Percentiles rank a stretch among this genome's conserved stretches.
Conservation (phyloP, 1,140 invertebrate species). For the Drosophila prosaltans region DNA sequence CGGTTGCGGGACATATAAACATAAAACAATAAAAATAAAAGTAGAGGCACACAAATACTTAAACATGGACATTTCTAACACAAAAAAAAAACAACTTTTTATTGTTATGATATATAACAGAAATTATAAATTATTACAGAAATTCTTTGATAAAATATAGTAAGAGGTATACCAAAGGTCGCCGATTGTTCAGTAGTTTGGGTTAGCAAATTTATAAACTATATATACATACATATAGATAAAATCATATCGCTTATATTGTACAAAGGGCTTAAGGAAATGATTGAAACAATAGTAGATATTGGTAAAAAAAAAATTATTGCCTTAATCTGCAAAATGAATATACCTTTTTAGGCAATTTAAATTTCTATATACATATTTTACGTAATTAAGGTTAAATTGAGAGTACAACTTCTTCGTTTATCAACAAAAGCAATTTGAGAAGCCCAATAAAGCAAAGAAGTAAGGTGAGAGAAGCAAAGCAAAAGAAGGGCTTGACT, state of each 20-base stretch:
- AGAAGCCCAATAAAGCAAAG: constrained; percentile 15
- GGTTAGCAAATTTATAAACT: too few relatives aligned
- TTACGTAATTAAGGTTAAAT: not conserved
- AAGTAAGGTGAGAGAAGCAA: not conserved
- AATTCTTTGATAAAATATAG: not conserved
- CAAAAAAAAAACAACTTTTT: too few relatives aligned
- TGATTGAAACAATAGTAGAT: too few relatives aligned
- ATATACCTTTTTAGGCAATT: not conserved
- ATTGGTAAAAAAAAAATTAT: too few relatives aligned
- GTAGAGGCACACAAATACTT: constrained; percentile 1
- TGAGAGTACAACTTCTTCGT: constrained; percentile 3
- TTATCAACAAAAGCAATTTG: constrained; percentile 15
- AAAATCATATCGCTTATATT: too few relatives aligned
- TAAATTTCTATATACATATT: not conserved
- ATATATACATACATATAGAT: too few relatives aligned
- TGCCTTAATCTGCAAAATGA: not conserved
- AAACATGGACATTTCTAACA: too few relatives aligned
- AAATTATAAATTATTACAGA: constrained; percentile 12
- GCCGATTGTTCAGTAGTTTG: not conserved
- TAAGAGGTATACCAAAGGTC: not conserved
- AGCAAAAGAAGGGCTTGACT: constrained; percentile 19
- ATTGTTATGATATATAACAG: too few relatives aligned
- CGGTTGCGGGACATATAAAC: constrained; percentile 16
- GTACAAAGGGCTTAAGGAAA: too few relatives aligned
- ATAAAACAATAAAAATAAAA: constrained; percentile 22